Evolutionary conservation across 2,888 invertebrate genomes (phyloP), one percentile per base, ranked within the genome.

Genomic region (Phlogophora meticulosa): DNA sequence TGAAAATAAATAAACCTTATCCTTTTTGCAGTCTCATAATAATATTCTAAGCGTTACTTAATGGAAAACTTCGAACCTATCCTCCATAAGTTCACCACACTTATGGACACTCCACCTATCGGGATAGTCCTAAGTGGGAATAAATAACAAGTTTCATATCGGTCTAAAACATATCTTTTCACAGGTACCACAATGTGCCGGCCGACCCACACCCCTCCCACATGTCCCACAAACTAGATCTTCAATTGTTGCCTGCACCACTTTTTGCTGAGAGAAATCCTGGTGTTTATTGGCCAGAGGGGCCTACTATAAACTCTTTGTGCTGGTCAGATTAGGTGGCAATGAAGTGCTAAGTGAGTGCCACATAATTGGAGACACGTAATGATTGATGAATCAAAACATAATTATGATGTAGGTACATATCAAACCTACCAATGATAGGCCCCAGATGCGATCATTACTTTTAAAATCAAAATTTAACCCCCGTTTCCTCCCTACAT

Each of bases 211-310:
- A 85, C 76, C 85, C 86, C 92, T 90, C 94, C 92, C 91, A 91
- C 92, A 80, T 77, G 58, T 61, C 76, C 76, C 76, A 83, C 87
- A 87, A 94, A 94, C 94, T 93, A 93, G 93, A 94, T 94, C 91
- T 86, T 87, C 80, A 73, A 90, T 91, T 91, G 89, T 90, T 84
- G 78, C 78, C 62, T 63, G 80, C 84, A 86, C 34, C 45, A 63
- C 46, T 79, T 81, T 80, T 78, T 75, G 64, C 24, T 10, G 10
- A 34, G 66, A 71, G 58, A 66, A 75, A 77, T 66, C 62, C 61
- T 46, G 59, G 45, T 60, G 66, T 75, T 79, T 66, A 75, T 70
- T 53, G 22, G 48, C 66, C 42, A 46, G 55, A 51, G 72, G 72
- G 72, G 57, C 20, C 57, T 24, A n/a, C 11, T n/a, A 55, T 76